Evolutionary conservation across 1,140 invertebrate genomes (phyloP), one percentile per base, ranked within the genome.

Genomic region (Triops longicaudatus): DNA sequence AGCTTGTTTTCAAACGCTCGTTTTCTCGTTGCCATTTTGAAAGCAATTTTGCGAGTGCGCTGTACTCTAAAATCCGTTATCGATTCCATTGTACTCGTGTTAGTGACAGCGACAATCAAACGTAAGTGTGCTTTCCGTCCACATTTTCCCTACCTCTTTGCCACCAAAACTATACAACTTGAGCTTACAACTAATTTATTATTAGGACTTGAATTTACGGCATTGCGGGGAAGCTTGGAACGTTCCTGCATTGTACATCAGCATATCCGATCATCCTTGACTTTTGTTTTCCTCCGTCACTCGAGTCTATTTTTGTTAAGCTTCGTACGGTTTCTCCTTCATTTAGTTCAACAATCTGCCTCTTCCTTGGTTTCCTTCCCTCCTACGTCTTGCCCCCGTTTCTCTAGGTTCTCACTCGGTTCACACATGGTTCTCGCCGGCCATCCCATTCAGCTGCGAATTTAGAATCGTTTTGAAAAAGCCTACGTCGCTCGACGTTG

Each of bases 281-380:
- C 17, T 63, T 17, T 63, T 37, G 31, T 37, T 22, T 63, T 22
- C 50, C 50, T 63, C 22, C 22, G 22, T 63, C 22, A n/a, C 22
- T 63, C 50, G 50, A 22, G 10, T 63, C 50, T 63, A 63, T 63
- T 63, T 63, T 63, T 63, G 50, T 63, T 63, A n/a, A 63, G 50
- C 50, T 63, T 63, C 17, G 0, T 10, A 63, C 50, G 50, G n/a
- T 63, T 63, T 63, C 50, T 22, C 17, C 22, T 9, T 63, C 22
- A 63, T 63, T 63, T 22, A 5, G 14, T 63, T 63, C 43, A 63
- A 63, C 50, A 12, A 9, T 63, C 22, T 9, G 10, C 22, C 14
- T 63, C 50, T n/a, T 63, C 7, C 50, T 63, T 63, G 17, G 31
- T 22, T 63, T 63, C 50, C 22, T 63, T 12, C 22, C 22, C 50